Conservation (phyloP, 2,797 vertebrate species). For the Squalus acanthias region DNA sequence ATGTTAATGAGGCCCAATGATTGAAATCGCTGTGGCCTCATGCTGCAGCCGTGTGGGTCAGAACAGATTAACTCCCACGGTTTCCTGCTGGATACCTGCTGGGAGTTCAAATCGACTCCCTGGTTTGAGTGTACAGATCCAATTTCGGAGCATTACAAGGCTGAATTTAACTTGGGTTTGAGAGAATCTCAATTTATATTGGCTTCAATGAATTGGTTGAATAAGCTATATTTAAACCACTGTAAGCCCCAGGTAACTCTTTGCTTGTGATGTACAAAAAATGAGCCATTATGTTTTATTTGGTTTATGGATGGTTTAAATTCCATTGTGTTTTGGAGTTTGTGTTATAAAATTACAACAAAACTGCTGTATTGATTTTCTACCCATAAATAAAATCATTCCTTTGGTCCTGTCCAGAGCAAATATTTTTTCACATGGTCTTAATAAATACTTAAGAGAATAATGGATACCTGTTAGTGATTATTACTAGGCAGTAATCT, state of each 20-base stretch:
- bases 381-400: slow-evolving; percentile 16
- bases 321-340: neutral
- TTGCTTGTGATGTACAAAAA: neutral
- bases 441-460: slow-evolving; percentile 32
- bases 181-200: neutral
- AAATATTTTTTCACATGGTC: neutral
- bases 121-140: neutral
- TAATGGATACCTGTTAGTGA: slow-evolving; percentile 22
- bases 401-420: neutral
- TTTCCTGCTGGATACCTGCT: neutral
- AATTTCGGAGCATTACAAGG: neutral
- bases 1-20: neutral
- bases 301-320: neutral
- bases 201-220: neutral
- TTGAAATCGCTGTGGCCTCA: neutral
- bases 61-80: neutral
- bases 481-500: neutral
- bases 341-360: slow-evolving; percentile 6
- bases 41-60: neutral
- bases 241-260: neutral
- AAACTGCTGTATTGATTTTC: slow-evolving; percentile 13
- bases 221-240: neutral
- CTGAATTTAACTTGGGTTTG: neutral
- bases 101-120: neutral
- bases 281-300: neutral